Conservation (phyloP, 2,797 vertebrate genomes). For the Setipinna tenuifilis region DNA sequence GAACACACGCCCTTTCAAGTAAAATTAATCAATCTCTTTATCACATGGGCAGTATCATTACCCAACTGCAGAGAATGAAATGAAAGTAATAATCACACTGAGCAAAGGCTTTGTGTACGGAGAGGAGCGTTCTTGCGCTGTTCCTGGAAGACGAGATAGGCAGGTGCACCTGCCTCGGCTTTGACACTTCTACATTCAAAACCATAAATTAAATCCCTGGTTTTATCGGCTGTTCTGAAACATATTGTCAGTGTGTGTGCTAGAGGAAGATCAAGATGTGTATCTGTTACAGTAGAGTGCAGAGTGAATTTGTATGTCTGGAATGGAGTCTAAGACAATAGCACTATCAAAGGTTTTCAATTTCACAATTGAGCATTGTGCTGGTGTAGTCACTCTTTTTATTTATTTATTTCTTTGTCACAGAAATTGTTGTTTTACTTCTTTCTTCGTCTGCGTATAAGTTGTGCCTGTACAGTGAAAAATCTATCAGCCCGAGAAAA, state of each 20-base stretch:
- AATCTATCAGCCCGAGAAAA: neutral
- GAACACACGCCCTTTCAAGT: constrained; percentile 88
- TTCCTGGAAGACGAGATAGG: constrained; percentile 2
- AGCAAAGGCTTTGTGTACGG: constrained; percentile 74
- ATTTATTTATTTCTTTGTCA: too few relatives aligned
- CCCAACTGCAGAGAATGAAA: constrained; percentile 90
- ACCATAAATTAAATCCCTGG: constrained; percentile 20
- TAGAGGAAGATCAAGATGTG: neutral
- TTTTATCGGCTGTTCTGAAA: constrained; percentile 1
- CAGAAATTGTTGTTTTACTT: neutral
- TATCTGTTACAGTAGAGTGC: neutral
- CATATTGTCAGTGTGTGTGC: neutral
- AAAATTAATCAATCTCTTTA: constrained; percentile 97
- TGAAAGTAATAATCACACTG: constrained; percentile 87
- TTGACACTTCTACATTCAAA: constrained; percentile 2
- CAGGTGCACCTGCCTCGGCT: neutral
- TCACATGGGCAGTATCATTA: constrained; percentile 90
- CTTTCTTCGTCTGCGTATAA: neutral
- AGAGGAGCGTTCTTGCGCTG: constrained; percentile 78
- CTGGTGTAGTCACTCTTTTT: neutral
- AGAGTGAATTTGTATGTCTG: constrained; percentile 5
- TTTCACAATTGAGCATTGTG: neutral
- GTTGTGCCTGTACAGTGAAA: neutral
- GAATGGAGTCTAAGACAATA: neutral
- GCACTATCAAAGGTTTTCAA: neutral